Evolutionary conservation across 1,140 invertebrate genomes (phyloP), one percentile per base, ranked within the genome.

Genomic region (Temnothorax nylanderi): DNA sequence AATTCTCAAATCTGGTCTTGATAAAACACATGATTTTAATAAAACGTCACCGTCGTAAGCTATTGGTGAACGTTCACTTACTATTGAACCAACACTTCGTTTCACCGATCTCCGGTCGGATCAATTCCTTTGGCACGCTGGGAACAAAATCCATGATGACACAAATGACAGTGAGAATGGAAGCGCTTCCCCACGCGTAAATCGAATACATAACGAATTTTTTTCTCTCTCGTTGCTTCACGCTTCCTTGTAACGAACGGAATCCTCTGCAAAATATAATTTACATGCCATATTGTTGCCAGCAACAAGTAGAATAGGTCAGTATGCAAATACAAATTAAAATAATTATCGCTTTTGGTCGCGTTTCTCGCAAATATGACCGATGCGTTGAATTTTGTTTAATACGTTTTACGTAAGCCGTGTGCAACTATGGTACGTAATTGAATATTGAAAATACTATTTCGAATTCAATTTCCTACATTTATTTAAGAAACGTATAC

Each of bases 141-240:
- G 95, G 95, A 6, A 95, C 93, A 11, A 96, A 91, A 76, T 97
- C 96, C 96, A 97, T 96, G 26, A 96, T 94, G 1, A 96, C 92
- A 41, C 96, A 96, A 16, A 96, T 87, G 4, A 95, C 89, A 8
- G 96, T 95, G n/a, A 97, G 91, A 1, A 97, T 5, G 0, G 96
- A 80, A 0, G 97, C 96, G 21, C 96, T 94, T 0, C 97, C 97
- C 97, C 97, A 98, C 1, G 97, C 97, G 90, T 98, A 98, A 0
- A 96, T 92, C 0, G 97, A 97, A 91, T 98, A 98, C 75, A 96
- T 89, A 0, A 96, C 90, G 89, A 97, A 97, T 44, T 97, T 96
- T 86, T 96, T 96, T 16, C 89, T 89, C 76, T 96, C 95, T 5
- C 95, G 88, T 77, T 95, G 94, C 44, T 93, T 94, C 4, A 93